phyloP scores from a whole-genome alignment of 2,113 vertebrate genomes.

The Oreochromis niloticus region DNA sequence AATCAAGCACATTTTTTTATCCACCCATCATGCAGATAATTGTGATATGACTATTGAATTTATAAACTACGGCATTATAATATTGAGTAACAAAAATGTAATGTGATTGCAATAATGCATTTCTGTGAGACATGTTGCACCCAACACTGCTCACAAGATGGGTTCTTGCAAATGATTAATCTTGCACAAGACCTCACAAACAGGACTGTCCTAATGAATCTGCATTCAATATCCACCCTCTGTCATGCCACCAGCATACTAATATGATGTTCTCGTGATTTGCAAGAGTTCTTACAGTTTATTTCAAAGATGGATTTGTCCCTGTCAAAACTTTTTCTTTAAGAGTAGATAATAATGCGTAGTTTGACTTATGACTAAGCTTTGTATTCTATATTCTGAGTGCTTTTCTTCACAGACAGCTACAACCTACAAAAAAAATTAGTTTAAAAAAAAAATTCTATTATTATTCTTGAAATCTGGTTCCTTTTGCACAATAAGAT shows the following conservation, averaged over 20 bases:
- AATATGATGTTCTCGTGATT: neutral
- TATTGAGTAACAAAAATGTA: neutral
- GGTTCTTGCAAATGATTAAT: neutral
- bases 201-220: neutral
- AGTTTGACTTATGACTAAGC: neutral
- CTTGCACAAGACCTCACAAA: neutral
- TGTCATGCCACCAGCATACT: neutral
- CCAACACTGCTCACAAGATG: neutral
- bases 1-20: neutral
- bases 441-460: accelerated
- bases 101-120: neutral
- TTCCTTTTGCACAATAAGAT: neutral
- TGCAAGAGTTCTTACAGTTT: neutral
- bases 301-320: neutral
- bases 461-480: accelerated
- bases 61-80: neutral
- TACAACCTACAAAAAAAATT: neutral
- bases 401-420: accelerated
- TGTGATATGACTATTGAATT: neutral
- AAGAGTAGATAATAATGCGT: neutral
- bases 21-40: neutral
- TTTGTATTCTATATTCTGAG: neutral
- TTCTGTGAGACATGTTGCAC: neutral
- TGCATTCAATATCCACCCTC: neutral
- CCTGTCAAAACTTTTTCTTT: neutral